phyloP scores from a whole-genome alignment of 2,113 vertebrate genomes.

The Anguilla rostrata region DNA sequence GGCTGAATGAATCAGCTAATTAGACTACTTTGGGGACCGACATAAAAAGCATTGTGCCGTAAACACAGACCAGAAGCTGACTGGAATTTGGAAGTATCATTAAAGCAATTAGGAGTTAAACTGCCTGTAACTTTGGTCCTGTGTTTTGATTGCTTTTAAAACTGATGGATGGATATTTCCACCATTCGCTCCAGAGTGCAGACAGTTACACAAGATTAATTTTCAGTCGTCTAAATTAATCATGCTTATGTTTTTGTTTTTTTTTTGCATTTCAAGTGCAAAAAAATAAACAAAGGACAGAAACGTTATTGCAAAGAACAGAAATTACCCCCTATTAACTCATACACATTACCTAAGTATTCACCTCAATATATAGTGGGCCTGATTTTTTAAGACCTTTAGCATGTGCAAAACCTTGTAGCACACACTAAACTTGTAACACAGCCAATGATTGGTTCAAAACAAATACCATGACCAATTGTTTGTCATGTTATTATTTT shows the following conservation, averaged over 20 bases:
- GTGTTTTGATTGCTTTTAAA: not conserved
- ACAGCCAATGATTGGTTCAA: no score
- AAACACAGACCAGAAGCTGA: slow-evolving; percentile 25
- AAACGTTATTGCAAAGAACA: not conserved
- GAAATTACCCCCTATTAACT: not conserved
- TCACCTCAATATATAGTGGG: not conserved
- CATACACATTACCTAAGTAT: not conserved
- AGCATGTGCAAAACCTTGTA: no score
- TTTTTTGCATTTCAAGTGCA: not conserved
- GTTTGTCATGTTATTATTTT: no score
- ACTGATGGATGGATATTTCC: not conserved
- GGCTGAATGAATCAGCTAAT: slow-evolving; percentile 31
- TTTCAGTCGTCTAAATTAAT: not conserved
- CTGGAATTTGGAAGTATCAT: not conserved
- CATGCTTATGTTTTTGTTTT: not conserved
- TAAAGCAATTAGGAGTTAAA: not conserved
- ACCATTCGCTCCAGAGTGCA: not conserved
- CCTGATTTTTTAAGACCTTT: no score
- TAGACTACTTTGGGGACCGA: slow-evolving; percentile 25
- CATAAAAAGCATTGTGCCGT: slow-evolving; percentile 12
- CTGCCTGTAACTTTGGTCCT: not conserved
- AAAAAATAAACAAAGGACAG: no score
- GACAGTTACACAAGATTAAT: not conserved
- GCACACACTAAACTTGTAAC: no score
- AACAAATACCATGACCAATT: no score